Conservation (phyloP, 2,888 invertebrate genomes). For the Augiades crinisus region DNA sequence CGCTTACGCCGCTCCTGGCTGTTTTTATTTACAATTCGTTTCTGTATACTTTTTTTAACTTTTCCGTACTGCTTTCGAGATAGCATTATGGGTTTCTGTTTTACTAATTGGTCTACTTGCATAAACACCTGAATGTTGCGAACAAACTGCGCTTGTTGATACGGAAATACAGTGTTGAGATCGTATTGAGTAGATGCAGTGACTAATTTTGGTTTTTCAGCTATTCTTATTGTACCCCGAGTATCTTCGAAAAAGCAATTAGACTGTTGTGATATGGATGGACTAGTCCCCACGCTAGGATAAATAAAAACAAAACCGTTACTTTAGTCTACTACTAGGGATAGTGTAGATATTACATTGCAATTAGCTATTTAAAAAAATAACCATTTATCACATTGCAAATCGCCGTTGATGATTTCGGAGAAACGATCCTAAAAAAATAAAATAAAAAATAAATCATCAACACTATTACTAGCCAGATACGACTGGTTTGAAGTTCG, state of each 20-base stretch:
- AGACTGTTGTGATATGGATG: too few species aligned
- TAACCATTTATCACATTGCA: constrained; percentile 1
- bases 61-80: constrained; percentile 59
- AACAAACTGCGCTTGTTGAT: constrained; percentile 39
- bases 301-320: too few species aligned
- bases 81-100: constrained; percentile 53
- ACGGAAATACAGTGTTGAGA: background rate
- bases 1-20: constrained; percentile 33
- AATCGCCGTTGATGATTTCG: too few species aligned
- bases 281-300: too few species aligned
- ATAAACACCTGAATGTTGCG: constrained; percentile 53
- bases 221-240: too few species aligned
- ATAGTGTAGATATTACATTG: too few species aligned
- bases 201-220: background rate
- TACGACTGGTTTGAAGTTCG: too few species aligned
- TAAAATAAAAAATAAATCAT: constrained; percentile 31
- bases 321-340: too few species aligned
- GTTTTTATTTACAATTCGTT: constrained; percentile 32
- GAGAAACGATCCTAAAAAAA: constrained; percentile 29
- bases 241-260: too few species aligned
- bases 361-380: too few species aligned
- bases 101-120: constrained; percentile 49
- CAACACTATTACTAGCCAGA: too few species aligned
- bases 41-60: constrained; percentile 55
- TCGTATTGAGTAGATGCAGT: constrained; percentile 1